A percentile compares a stretch with the other conserved stretches of the same genome.
phyloP scores from a whole-genome alignment of 2,888 invertebrate species.

The Oscheius sp. region DNA sequence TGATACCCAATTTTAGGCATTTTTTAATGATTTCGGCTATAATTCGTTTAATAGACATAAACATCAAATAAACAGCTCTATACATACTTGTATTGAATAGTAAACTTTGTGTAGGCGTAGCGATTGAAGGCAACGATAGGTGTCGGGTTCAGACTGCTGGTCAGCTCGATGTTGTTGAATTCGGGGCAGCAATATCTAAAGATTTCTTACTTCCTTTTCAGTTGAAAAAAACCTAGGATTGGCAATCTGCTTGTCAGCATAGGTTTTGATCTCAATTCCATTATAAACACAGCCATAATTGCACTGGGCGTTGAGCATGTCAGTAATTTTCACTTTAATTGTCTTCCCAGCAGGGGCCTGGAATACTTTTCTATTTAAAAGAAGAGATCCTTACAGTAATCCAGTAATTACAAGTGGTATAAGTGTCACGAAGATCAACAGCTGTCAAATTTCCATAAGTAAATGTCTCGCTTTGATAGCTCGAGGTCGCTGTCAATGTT shows the following conservation, averaged over 20 bases:
- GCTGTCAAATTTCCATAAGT: slow-evolving; percentile 22
- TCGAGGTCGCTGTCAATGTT: slow-evolving; percentile 12
- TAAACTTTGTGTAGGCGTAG: slow-evolving; percentile 25
- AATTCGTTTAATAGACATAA: too few relatives aligned
- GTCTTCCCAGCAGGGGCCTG: slow-evolving; percentile 33
- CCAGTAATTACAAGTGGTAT: slow-evolving; percentile 27
- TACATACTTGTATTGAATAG: slow-evolving; percentile 32
- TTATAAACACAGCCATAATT: slow-evolving; percentile 36
- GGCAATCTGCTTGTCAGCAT: slow-evolving; percentile 23
- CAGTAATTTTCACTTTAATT: slow-evolving; percentile 32
- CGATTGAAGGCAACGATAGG: slow-evolving; percentile 32
- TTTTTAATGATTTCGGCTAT: too few relatives aligned
- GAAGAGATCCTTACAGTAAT: slow-evolving; percentile 4
- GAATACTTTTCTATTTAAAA: slow-evolving; percentile 24
- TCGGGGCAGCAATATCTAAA: slow-evolving; percentile 36
- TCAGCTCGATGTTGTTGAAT: slow-evolving; percentile 31
- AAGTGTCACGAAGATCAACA: slow-evolving; percentile 37
- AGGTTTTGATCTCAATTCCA: slow-evolving; percentile 31
- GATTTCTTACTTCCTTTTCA: neutral
- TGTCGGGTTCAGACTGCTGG: slow-evolving; percentile 31
- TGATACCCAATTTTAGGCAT: too few relatives aligned
- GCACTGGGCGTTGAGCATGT: slow-evolving; percentile 33
- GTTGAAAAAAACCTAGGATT: slow-evolving; percentile 12
- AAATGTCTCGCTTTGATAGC: slow-evolving; percentile 25
- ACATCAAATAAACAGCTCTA: neutral